Conservation (phyloP, 1,140 invertebrate species). For the Drosophila pectinifera region DNA sequence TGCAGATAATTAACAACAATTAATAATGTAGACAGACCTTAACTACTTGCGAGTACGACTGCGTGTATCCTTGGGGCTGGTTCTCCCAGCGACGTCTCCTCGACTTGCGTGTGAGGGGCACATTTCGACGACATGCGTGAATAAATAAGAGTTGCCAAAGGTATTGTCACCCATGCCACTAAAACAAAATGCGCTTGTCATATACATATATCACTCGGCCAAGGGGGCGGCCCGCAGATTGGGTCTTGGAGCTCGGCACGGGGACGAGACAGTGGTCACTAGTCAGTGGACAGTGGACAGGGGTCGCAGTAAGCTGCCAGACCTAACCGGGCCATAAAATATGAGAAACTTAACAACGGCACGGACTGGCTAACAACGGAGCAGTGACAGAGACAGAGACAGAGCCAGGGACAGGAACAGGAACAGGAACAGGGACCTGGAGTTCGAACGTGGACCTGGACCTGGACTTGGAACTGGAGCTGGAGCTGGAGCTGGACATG, state of each 20-base stretch:
- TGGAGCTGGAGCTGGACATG: constrained; percentile 40
- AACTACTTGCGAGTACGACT: constrained; percentile 12
- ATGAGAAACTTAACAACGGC: constrained; percentile 75
- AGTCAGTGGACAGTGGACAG: constrained; percentile 13
- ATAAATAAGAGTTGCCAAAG: constrained; percentile 77
- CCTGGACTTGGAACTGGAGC: background rate
- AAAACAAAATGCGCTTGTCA: constrained; percentile 79
- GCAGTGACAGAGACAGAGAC: constrained; percentile 10
- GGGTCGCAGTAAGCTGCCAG: constrained; percentile 43
- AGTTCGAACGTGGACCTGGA: background rate
- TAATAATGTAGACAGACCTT: constrained; percentile 61
- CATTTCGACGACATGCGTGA: constrained; percentile 74
- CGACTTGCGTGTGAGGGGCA: constrained; percentile 69
- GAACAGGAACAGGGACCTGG: constrained; percentile 15
- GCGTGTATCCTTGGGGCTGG: constrained; percentile 14
- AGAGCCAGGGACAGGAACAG: constrained; percentile 24
- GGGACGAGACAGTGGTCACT: background rate
- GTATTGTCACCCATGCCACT: constrained; percentile 78
- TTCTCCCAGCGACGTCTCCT: constrained; percentile 13
- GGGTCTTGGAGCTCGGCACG: constrained; percentile 2
- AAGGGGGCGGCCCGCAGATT: constrained; percentile 5
- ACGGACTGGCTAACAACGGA: constrained; percentile 59
- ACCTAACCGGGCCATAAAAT: constrained; percentile 74
- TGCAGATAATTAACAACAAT: constrained; percentile 68
- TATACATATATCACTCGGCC: constrained; percentile 75